Percentiles rank a stretch among this genome's conserved stretches.
Evolutionary conservation across 64 coral and sea anemone genomes (phyloP).

Genomic region (Pocillopora verrucosa): DNA sequence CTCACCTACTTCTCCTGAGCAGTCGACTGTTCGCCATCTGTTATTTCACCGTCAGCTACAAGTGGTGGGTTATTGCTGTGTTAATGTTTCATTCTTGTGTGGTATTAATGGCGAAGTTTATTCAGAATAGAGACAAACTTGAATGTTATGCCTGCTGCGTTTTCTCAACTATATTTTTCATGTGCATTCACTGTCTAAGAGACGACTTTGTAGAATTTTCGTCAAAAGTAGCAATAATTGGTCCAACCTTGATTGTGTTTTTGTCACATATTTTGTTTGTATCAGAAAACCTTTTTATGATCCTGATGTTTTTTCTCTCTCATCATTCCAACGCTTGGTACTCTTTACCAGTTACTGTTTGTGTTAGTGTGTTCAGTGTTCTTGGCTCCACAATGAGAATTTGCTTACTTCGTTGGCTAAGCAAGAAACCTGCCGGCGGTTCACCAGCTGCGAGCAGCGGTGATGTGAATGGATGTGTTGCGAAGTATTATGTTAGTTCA

Average conservation of each 20-base stretch:
- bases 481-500: no score
- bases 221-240: no score
- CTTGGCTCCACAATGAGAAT: neutral
- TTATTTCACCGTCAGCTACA: neutral
- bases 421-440: neutral
- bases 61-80: neutral
- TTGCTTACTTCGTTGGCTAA: neutral
- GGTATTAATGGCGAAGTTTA: neutral
- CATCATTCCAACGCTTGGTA: slow-evolving; percentile 1
- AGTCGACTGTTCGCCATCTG: slow-evolving; percentile 2
- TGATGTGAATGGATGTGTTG: no score
- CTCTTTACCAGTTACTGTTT: slow-evolving; percentile 15
- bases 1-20: neutral
- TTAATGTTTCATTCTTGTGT: neutral
- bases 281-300: slow-evolving; percentile 6
- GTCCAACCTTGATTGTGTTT: no score
- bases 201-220: neutral
- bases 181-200: neutral
- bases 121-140: neutral
- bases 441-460: no score
- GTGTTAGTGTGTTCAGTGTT: neutral
- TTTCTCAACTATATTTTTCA: neutral
- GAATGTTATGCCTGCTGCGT: no score
- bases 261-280: neutral
- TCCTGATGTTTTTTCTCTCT: neutral